Evolutionary conservation across 2,888 invertebrate species (phyloP), one percentile per base, ranked within the genome.

Genomic region (Polymixis lichenea): DNA sequence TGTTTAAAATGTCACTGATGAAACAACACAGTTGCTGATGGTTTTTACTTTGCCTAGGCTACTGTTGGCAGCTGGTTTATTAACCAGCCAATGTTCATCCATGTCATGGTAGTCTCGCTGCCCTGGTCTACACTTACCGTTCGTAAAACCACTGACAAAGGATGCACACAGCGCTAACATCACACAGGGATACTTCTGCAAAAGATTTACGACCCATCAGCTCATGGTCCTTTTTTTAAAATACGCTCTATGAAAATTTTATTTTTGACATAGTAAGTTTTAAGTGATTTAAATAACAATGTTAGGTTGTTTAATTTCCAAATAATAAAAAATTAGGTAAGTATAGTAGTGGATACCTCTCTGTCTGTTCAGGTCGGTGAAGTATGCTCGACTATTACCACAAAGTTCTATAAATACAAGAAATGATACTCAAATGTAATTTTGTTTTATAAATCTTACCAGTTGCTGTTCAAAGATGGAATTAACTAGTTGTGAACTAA

Each of bases 121-220:
- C 94, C 94, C 97, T 95, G 95, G 95, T 97, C 97, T 97, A 97
- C 96, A 97, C 97, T 97, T 97, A 97, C 97, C 97, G 97, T 97
- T 97, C 93, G 95, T 94, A 94, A 95, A 96, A 97, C 97, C 97
- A 95, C 94, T 96, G 96, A 95, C 95, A 95, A 97, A 97, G 97
- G 97, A 97, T 96, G 97, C 97, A 97, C 97, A 97, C 97, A 97
- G 97, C 97, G 96, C 97, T 97, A 97, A 96, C 96, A 97, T 97
- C 97, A 97, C 97, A 97, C 97, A 97, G 97, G 97, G 97, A 97
- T 97, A 97, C 96, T 98, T 98, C 98, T 98, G 98, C 97, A 98
- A 97, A 98, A 98, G 97, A 98, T 97, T 95, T 96, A 97, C 96
- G 97, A 97, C 98, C 97, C 97, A 97, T 97, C 97, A 97, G 97